Evolutionary conservation across 2,797 vertebrate species (phyloP), one percentile per base, ranked within the genome.

Genomic region (Sphenodon punctatus): DNA sequence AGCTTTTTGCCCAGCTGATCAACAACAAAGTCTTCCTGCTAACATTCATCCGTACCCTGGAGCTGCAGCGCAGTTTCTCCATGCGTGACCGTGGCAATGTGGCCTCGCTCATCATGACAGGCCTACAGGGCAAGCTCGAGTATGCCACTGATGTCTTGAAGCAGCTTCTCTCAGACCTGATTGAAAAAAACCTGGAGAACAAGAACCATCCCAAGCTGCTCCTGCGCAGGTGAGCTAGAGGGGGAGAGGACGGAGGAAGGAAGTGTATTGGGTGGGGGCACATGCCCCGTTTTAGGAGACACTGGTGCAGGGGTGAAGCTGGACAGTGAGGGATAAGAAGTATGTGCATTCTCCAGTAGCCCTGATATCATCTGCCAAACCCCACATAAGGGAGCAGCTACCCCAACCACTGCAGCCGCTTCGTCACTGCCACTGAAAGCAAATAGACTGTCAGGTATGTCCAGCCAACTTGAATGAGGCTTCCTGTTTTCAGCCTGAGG

Each of bases 21-120:
- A 99, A 99, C 97, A 99, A 99, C 96, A 99, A 99, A 88, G 97
- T 98, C 75, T 99, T 99, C 95, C 96, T 99, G 95, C 95, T 99
- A 92, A 97, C 98, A 61, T 99, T 99, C 95, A 99, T 99, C 91
- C 97, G 98, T 16, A 99, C 98, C 0, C 95, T 99, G 87, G 98
- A 99, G 92, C 92, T 96, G 81, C 98, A 99, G 93, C 97, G 98
- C 63, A 98, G 98, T 67, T 99, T 99, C 95, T 99, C 98, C 91
- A 99, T 99, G 98, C 96, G 98, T 1, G 98, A 99, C 88, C 97
- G 98, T 0, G 98, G 98, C 90, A 99, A 99, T 49, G 98, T 99
- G 95, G 98, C 98, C 41, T 99, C 98, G 0, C 97, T 99, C 19
- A 99, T 99, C 96, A 99, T 99, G 98, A 99, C 98, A 0, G 98